Percentiles rank a stretch among this genome's conserved stretches.
Evolutionary conservation across 1,140 invertebrate species (phyloP).

Genomic region (Dendrolimus kikuchii): DNA sequence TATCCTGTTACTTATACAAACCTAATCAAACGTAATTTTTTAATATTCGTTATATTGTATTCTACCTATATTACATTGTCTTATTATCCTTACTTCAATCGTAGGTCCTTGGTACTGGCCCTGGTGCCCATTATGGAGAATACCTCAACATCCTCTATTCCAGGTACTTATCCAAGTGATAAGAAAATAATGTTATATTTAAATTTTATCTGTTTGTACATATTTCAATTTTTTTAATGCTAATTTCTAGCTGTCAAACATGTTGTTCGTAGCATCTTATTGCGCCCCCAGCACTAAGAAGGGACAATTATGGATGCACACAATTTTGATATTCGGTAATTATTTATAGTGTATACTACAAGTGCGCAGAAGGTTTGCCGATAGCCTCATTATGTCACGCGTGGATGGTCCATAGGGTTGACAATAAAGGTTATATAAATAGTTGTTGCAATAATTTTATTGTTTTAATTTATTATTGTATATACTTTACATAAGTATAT

Average conservation of each 20-base stretch:
- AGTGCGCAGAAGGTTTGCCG: too few relatives aligned
- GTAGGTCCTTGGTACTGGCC: conserved; percentile 75
- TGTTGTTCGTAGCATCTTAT: conserved; percentile 83
- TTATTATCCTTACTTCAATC: conserved; percentile 5
- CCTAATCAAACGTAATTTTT: too few relatives aligned
- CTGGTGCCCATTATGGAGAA: conserved; percentile 78
- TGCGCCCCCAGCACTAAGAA: conserved; percentile 84
- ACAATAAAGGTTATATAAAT: conserved; percentile 4
- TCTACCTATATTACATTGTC: background rate
- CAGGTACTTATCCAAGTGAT: conserved; percentile 40
- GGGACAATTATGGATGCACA: conserved; percentile 87
- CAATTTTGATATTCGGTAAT: conserved; percentile 83
- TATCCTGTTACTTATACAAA: too few relatives aligned
- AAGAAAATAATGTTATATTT: too few relatives aligned
- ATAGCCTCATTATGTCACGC: too few relatives aligned
- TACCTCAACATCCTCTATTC: conserved; percentile 79
- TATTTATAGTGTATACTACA: conserved; percentile 7
- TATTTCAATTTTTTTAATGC: conserved; percentile 1
- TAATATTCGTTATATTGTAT: too few relatives aligned
- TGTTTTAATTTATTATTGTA: too few relatives aligned
- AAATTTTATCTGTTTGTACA: too few relatives aligned
- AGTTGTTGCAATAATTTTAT: conserved; percentile 1
- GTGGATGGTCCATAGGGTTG: background rate
- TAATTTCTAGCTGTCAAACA: conserved; percentile 78
- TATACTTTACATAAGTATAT: too few relatives aligned